Evolutionary conservation across 2,888 invertebrate species (phyloP), one percentile per base, ranked within the genome.

Genomic region (Archaeoteleia sp.): DNA sequence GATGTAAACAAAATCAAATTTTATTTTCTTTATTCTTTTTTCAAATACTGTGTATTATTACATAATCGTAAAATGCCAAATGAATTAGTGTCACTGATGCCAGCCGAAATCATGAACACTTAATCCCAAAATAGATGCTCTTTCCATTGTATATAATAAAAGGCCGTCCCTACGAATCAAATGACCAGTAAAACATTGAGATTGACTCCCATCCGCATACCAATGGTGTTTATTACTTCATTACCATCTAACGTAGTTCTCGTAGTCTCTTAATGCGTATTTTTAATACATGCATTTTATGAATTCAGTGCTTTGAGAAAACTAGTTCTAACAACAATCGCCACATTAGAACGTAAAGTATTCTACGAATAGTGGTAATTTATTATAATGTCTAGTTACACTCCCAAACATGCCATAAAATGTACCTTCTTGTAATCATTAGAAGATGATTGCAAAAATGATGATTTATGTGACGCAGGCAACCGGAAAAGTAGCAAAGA

Each of bases 131-230:
- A 10, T 27, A 48, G 48, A 35, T 48, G 35, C 32, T 51, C 48
- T 34, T 53, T 37, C 40, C 12, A 34, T 37, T 7, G 55, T 48
- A 30, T 54, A 68, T 63, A 63, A 60, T 68, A 48, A 68, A 17
- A 40, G 32, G 20, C 30, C 30, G 60, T 35, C 34, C 30, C 32
- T 15, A 42, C 43, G 51, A 60, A 60, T 60, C 60, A 51, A 60
- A 54, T 49, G 40, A 17, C 23, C 58, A 60, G 30, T 37, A 29
- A 40, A 60, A 45, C 55, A 40, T 46, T 35, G 37, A 54, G 40
- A 42, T 32, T 20, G 48, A 40, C 17, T 12, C 23, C 39, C 51
- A 27, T 60, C 39, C 17, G 39, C 20, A n/a, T 39, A 39, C 9
- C 35, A 35, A 35, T 35, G 58, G 34, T 23, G 34, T 49, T 8